Evolutionary conservation across 2,888 invertebrate species (phyloP).

Genomic region (Fabriciana adippe): DNA sequence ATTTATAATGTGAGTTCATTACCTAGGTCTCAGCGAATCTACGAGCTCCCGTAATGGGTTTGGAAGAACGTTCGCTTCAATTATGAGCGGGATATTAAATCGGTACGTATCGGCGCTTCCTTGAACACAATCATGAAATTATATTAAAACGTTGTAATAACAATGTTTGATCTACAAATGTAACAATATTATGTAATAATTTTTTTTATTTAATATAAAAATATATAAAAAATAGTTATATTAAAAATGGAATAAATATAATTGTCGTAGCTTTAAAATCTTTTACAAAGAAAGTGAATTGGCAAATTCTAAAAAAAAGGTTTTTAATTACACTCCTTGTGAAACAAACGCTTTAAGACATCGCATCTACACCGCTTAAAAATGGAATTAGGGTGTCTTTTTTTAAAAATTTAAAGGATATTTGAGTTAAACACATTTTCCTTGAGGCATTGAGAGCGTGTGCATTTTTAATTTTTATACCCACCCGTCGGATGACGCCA

Average conservation of each 20-base stretch:
- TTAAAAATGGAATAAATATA: neutral
- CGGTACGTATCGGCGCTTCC: constrained; percentile 52
- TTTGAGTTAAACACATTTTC: constrained; percentile 66
- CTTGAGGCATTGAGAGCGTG: constrained; percentile 70
- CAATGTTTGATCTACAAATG: neutral
- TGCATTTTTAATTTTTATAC: constrained; percentile 79
- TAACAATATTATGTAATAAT: too few species aligned
- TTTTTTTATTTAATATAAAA: neutral
- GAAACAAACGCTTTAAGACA: constrained; percentile 46
- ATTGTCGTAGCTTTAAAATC: neutral
- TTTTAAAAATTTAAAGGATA: constrained; percentile 59
- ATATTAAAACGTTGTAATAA: constrained; percentile 3
- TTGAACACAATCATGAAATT: constrained; percentile 16
- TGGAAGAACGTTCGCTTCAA: constrained; percentile 77
- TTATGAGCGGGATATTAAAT: constrained; percentile 77
- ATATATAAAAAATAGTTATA: neutral
- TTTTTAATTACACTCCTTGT: constrained; percentile 24
- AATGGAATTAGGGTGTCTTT: constrained; percentile 43
- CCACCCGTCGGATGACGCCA: constrained; percentile 67
- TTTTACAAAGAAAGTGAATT: neutral
- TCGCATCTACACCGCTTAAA: constrained; percentile 36
- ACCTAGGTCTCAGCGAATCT: constrained; percentile 67
- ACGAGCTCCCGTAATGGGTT: constrained; percentile 70
- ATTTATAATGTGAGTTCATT: constrained; percentile 82
- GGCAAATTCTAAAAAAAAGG: neutral